These are phyloP conservation scores for Limnephilus marmoratus DNA, from an alignment of 2,888 invertebrate species.

Conservation along the genomic window DNA sequence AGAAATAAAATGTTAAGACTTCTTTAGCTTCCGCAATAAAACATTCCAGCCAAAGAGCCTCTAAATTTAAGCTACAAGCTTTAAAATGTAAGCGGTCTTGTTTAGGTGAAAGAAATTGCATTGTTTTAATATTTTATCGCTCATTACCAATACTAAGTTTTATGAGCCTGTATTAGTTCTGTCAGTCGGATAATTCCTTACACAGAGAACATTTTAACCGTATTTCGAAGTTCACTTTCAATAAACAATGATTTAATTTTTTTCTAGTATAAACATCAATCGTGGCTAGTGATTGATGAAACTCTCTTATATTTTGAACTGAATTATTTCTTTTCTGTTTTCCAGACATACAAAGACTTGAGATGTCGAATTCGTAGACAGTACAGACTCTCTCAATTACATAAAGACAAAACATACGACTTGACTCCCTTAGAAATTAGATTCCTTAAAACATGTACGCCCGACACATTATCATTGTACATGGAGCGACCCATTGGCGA, in stretches of 20 bases:
- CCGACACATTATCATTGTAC: background rate
- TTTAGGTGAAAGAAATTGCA: no score
- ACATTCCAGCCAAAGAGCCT: no score
- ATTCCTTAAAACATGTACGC: constrained; percentile 15
- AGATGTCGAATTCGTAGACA: constrained; percentile 41
- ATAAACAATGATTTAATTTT: background rate
- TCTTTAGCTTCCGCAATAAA: no score
- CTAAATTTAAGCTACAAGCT: no score
- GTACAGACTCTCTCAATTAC: constrained; percentile 34
- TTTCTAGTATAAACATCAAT: no score
- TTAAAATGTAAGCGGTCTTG: no score
- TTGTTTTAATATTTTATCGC: no score
- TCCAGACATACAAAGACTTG: constrained; percentile 50
- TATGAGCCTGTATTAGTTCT: background rate
- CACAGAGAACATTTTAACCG: background rate
- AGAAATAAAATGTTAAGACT: no score
- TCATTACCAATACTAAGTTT: background rate
- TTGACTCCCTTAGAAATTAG: constrained; percentile 25
- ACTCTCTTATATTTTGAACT: background rate
- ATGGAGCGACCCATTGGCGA: background rate
- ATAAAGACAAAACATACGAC: constrained; percentile 17
- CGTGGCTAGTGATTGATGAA: background rate
- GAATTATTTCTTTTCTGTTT: background rate
- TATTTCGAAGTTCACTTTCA: background rate
- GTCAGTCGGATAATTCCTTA: background rate